A percentile compares a stretch with the other conserved stretches of the same genome.
Evolutionary conservation across 2,797 vertebrate species (phyloP).

Genomic region (Pangasius krempfi): DNA sequence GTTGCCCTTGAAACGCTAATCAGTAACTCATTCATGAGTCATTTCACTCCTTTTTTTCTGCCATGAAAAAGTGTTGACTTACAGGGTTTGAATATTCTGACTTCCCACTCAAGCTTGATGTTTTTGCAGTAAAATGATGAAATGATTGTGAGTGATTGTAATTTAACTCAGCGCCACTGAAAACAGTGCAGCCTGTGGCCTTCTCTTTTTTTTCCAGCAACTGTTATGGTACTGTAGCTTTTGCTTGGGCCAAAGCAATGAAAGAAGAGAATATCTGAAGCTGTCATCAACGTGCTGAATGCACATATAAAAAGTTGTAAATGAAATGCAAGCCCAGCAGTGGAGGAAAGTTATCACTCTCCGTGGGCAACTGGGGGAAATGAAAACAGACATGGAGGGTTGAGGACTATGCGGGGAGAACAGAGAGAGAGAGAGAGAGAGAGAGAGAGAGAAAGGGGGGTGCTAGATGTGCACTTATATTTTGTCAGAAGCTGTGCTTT

Average conservation of each 20-base stretch:
- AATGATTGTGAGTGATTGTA: constrained; percentile 35
- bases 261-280: constrained; percentile 57
- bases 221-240: constrained; percentile 36
- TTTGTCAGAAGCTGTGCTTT: constrained; percentile 58
- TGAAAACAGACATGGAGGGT: constrained; percentile 60
- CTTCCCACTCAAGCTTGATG: background rate
- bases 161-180: constrained; percentile 23
- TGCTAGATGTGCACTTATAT: constrained; percentile 67
- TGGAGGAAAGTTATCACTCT: constrained; percentile 61
- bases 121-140: constrained; percentile 10
- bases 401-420: constrained; percentile 44
- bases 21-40: background rate
- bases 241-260: constrained; percentile 46
- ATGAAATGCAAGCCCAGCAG: constrained; percentile 57
- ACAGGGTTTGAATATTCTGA: constrained; percentile 5
- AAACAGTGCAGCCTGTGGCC: constrained; percentile 22
- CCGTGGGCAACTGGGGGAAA: constrained; percentile 58
- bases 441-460: background rate
- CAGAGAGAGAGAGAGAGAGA: constrained; percentile 38
- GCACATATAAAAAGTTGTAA: constrained; percentile 55
- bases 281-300: constrained; percentile 55
- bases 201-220: constrained; percentile 21
- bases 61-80: constrained; percentile 5
- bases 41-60: constrained; percentile 24
- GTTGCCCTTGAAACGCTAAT: constrained; percentile 24